Evolutionary conservation across 1,140 invertebrate genomes (phyloP), one percentile per base, ranked within the genome.

Genomic region (Pantala flavescens): DNA sequence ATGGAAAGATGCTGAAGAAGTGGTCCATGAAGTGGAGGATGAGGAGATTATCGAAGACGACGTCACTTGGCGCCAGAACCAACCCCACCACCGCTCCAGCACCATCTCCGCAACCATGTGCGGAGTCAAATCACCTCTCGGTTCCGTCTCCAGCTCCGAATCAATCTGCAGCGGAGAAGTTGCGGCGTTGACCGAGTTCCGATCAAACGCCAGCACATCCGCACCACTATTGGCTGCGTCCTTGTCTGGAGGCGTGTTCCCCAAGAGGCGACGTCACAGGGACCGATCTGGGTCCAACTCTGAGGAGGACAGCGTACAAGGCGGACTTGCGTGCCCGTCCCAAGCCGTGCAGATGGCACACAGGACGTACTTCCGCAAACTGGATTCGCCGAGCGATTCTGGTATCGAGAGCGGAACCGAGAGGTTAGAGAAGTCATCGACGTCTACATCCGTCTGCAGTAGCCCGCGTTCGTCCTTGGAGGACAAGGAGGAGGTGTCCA

Each of bases 351-450:
- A 36, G 28, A 36, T 36, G 3, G 49, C 49, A 14, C 49, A 63
- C 49, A 16, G 49, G 14, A 63, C 49, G 2, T 63, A 63, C 28
- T 91, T 93, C 81, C 87, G 93, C 43, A 94, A 95, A 79, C 84
- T 95, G 42, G 93, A 96, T 79, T 95, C 3, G 9, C 94, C 93
- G 12, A 94, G 90, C 76, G 95, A 97, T 82, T 96, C 93, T 70
- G 95, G 94, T 42, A 96, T 96, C 78, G 94, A 96, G 81, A 93
- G 91, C 0, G 93, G 94, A n/a, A 94, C 93, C 55, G 92, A 94
- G 83, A 93, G 93, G 78, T 78, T 88, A 0, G 91, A 92, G 77
- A 91, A 92, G 78, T 88, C 88, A 76, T 89, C 86, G 71, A 89
- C 88, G 0, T 90, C 90, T 49, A 93, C 91, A 21, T 92, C 91